A percentile compares a stretch with the other conserved stretches of the same genome.
These are phyloP conservation scores for Chlamydotis undulata DNA, from an alignment of 2,113 vertebrate species.

Conservation along the genomic window DNA sequence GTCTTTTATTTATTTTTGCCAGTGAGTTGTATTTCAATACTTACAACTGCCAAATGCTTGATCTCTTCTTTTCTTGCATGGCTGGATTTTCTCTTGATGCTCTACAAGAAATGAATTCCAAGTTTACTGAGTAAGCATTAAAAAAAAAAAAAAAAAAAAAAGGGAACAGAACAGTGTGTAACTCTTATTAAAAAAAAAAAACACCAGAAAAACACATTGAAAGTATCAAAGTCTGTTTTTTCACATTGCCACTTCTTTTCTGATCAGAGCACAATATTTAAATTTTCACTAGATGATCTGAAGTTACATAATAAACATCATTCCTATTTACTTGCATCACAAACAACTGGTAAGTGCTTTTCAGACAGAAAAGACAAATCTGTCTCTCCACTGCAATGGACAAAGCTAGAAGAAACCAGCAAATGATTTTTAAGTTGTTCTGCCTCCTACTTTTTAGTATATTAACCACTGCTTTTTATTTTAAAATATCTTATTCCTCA, in stretches of 20 bases:
- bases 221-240: not conserved
- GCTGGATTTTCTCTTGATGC: slow-evolving; percentile 93
- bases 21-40: slow-evolving; percentile 52
- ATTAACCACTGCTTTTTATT: not conserved
- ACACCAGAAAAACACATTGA: not conserved
- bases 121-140: slow-evolving; percentile 8
- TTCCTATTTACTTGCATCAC: not conserved
- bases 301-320: not conserved
- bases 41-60: slow-evolving; percentile 99
- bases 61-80: slow-evolving; percentile 96
- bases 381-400: not conserved
- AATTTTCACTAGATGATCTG: not conserved
- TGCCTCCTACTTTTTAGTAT: not conserved
- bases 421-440: not conserved
- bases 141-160: not conserved
- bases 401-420: not conserved
- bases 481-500: not conserved
- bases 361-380: not conserved
- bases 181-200: not conserved
- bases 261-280: not conserved
- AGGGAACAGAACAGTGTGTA: not conserved
- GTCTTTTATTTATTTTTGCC: not conserved
- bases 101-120: slow-evolving; percentile 72
- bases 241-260: not conserved
- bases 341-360: not conserved